Percentiles rank a stretch among this genome's conserved stretches.
Evolutionary conservation across 2,797 vertebrate species (phyloP).

Genomic region (Falco concolor): DNA sequence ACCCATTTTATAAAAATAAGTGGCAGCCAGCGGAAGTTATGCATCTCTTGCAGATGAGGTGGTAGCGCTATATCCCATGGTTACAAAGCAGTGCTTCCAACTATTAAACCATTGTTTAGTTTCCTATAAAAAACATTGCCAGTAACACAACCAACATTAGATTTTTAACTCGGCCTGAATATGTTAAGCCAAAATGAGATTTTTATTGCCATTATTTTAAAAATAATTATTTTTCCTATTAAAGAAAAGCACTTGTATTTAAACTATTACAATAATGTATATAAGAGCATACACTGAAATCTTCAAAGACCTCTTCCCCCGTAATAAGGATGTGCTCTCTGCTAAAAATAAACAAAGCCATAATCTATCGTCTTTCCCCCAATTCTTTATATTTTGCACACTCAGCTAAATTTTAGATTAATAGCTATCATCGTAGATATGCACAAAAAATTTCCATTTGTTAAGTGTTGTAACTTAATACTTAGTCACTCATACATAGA

Average conservation of each 20-base stretch:
- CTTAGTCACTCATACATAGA: not conserved
- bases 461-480: not conserved
- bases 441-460: not conserved
- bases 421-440: not conserved
- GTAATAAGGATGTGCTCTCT: not conserved
- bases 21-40: not conserved
- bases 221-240: not conserved
- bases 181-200: not conserved
- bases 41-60: not conserved
- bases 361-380: not conserved
- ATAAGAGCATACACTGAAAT: not conserved
- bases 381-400: not conserved
- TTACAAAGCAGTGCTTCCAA: not conserved
- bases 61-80: not conserved
- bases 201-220: not conserved
- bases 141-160: not conserved
- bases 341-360: not conserved
- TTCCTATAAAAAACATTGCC: not conserved
- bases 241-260: not conserved
- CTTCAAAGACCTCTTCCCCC: not conserved
- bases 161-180: not conserved
- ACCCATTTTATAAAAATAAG: not conserved
- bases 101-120: not conserved
- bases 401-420: not conserved
- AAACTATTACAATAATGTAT: not conserved